These are phyloP conservation scores for Echiichthys vipera DNA, from an alignment of 2,797 vertebrate species.

Conservation along the genomic window DNA sequence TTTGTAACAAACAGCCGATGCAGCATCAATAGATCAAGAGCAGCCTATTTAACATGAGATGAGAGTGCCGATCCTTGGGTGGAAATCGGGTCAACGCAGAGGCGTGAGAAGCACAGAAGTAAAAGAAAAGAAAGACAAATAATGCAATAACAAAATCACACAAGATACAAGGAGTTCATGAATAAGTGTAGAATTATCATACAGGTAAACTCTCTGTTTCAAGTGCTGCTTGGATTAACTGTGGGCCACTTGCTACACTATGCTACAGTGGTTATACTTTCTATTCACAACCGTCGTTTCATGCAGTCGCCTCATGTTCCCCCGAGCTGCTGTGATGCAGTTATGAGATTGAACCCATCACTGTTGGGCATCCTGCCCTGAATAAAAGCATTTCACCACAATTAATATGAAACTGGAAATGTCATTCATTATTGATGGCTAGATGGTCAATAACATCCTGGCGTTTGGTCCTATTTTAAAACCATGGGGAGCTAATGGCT, in stretches of 20 bases:
- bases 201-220: not conserved
- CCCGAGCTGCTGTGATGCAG: not conserved
- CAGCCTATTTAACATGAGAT: not conserved
- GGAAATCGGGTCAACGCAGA: not conserved
- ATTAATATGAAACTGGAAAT: slow-evolving; percentile 34
- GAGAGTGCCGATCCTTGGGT: not conserved
- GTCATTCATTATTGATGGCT: slow-evolving; percentile 33
- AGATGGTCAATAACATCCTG: slow-evolving; percentile 39
- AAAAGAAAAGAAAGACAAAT: not conserved
- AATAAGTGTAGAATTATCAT: not conserved
- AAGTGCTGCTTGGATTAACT: not conserved
- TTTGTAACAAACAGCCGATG: not conserved
- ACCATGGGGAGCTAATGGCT: slow-evolving; percentile 8
- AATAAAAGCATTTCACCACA: slow-evolving; percentile 29
- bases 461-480: slow-evolving; percentile 20
- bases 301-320: not conserved
- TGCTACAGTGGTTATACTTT: not conserved
- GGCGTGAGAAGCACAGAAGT: not conserved
- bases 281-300: not conserved
- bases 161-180: not conserved
- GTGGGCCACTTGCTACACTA: not conserved
- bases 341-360: not conserved
- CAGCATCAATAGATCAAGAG: not conserved
- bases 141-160: not conserved
- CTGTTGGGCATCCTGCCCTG: slow-evolving; percentile 5